Conservation (phyloP, 2,113 vertebrate genomes). For the Aepyceros melampus region DNA sequence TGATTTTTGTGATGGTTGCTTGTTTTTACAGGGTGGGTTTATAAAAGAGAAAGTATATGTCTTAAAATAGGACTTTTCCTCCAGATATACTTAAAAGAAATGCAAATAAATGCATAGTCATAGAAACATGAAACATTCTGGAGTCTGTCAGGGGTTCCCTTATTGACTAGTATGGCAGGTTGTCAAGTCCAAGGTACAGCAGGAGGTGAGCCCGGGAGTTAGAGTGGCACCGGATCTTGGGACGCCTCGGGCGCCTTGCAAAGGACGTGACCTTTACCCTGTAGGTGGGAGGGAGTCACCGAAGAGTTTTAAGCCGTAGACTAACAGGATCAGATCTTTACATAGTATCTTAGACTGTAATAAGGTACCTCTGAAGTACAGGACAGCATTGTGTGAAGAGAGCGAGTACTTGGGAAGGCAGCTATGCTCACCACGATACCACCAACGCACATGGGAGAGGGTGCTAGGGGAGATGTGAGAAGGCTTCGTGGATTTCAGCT, state of each 20-base stretch:
- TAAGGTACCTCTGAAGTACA: background rate
- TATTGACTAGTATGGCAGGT: background rate
- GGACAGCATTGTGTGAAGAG: background rate
- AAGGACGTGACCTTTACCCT: background rate
- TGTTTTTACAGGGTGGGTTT: background rate
- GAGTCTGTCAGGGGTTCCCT: background rate
- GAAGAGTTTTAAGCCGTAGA: background rate
- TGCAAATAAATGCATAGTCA: background rate
- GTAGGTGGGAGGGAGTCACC: background rate
- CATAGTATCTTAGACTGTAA: background rate
- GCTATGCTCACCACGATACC: background rate
- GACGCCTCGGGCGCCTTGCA: background rate
- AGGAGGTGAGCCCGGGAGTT: background rate
- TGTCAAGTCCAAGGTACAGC: background rate
- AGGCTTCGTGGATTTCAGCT: background rate
- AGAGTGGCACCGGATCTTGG: background rate
- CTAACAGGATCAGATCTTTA: background rate
- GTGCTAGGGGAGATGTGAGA: background rate
- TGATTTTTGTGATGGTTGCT: background rate
- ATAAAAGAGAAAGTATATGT: background rate
- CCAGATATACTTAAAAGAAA: background rate
- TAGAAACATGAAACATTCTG: background rate
- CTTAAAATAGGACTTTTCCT: background rate
- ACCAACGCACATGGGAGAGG: background rate
- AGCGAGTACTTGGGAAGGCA: background rate